A percentile compares a stretch with the other conserved stretches of the same genome.
Conservation (phyloP, 2,113 vertebrate genomes). For the Laticauda laticaudata region DNA sequence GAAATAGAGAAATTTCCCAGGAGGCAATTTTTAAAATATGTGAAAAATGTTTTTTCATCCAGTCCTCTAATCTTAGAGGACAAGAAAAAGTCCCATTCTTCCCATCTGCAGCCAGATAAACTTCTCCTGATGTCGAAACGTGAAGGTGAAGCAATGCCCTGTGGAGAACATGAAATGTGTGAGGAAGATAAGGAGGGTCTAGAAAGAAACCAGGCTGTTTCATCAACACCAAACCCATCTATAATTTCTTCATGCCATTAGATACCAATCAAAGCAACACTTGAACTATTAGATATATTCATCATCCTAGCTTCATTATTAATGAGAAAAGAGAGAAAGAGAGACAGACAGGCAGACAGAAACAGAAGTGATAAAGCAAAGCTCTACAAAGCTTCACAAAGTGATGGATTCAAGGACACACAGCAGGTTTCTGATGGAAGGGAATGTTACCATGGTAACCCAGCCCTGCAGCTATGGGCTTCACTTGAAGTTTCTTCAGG, state of each 20-base stretch:
- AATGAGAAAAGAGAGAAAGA: slow-evolving; percentile 59
- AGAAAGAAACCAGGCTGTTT: background rate
- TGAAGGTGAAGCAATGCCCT: background rate
- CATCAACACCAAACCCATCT: background rate
- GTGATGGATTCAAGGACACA: slow-evolving; percentile 70
- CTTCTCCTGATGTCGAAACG: background rate
- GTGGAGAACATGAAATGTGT: background rate
- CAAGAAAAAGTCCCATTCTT: background rate
- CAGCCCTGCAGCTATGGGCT: slow-evolving; percentile 73
- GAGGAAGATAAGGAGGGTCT: background rate
- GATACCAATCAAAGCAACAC: background rate
- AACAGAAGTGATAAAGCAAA: slow-evolving; percentile 27
- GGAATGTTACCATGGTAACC: slow-evolving; percentile 84
- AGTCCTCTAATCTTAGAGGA: background rate
- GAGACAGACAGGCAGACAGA: background rate
- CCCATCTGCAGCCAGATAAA: background rate
- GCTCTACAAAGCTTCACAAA: slow-evolving; percentile 65
- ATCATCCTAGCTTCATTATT: slow-evolving; percentile 42
- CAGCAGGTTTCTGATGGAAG: slow-evolving; percentile 64
- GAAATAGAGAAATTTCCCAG: background rate
- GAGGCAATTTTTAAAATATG: background rate
- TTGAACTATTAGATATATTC: background rate
- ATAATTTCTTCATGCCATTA: no score
- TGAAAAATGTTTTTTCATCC: background rate
- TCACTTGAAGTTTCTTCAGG: slow-evolving; percentile 71